These are phyloP conservation scores for Merluccius polli DNA, from an alignment of 2,797 vertebrate species.

Conservation along the genomic window DNA sequence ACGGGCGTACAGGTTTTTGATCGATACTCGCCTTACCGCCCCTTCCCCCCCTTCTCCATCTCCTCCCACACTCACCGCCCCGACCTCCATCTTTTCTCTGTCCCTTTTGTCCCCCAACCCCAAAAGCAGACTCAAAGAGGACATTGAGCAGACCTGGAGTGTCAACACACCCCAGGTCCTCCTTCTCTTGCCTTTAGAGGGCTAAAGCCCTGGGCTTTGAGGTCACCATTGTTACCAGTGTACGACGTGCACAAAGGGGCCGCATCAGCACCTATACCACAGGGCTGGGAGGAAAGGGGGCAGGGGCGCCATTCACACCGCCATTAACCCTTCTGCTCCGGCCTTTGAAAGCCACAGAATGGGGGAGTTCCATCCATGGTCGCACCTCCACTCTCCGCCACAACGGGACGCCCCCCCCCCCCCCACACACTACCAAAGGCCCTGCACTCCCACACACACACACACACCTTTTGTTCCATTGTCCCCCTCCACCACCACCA, in stretches of 20 bases:
- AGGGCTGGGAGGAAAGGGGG: conserved; percentile 49
- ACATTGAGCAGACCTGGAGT: conserved; percentile 59
- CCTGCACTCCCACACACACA: not conserved
- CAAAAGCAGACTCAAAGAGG: conserved; percentile 58
- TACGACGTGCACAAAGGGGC: conserved; percentile 59
- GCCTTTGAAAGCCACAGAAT: conserved; percentile 56
- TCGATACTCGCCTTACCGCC: conserved; percentile 37
- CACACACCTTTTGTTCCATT: conserved; percentile 62
- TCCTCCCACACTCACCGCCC: conserved; percentile 52
- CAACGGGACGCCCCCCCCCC: conserved; percentile 30
- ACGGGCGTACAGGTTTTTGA: conserved; percentile 61
- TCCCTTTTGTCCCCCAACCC: conserved; percentile 41
- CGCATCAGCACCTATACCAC: conserved; percentile 55
- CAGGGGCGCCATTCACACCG: conserved; percentile 58
- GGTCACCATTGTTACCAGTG: conserved; percentile 56
- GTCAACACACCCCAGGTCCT: conserved; percentile 65
- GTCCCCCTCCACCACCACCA: conserved; percentile 32
- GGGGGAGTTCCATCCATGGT: conserved; percentile 63
- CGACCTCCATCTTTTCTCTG: conserved; percentile 49
- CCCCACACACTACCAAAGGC: conserved; percentile 54
- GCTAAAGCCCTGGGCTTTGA: conserved; percentile 62
- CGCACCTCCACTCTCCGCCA: conserved; percentile 57
- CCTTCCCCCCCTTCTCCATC: conserved; percentile 46
- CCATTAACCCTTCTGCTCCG: conserved; percentile 62
- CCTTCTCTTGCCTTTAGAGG: conserved; percentile 44